Evolutionary conservation across 2,888 invertebrate species (phyloP).

Genomic region (Cistogaster globosa): DNA sequence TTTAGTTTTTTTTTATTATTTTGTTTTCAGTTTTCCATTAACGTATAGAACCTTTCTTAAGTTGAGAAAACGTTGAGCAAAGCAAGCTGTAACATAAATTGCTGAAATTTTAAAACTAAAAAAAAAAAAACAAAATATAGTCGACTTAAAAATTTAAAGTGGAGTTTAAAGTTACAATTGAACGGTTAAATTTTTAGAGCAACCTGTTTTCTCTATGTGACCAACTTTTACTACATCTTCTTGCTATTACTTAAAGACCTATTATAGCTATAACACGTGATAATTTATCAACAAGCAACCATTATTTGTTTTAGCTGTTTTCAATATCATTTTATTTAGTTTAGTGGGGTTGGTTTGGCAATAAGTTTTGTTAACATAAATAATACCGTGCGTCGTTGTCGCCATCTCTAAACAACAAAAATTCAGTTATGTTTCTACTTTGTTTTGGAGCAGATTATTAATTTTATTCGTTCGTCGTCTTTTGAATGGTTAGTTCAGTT

Average conservation of each 20-base stretch:
- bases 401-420: conserved; percentile 40
- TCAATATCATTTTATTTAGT: conserved; percentile 42
- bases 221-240: too few species aligned
- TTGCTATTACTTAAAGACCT: not conserved
- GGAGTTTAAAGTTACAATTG: too few species aligned
- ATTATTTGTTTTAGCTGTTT: conserved; percentile 46
- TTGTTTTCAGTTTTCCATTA: too few species aligned
- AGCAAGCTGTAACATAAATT: too few species aligned
- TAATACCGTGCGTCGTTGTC: conserved; percentile 27
- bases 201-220: too few species aligned
- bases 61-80: too few species aligned
- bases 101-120: too few species aligned
- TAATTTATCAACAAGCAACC: conserved; percentile 25
- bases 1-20: too few species aligned
- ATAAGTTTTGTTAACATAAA: conserved; percentile 51
- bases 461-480: conserved; percentile 29
- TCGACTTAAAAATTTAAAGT: too few species aligned
- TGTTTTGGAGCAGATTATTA: conserved; percentile 64
- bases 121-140: too few species aligned
- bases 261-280: conserved; percentile 29
- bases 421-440: conserved; percentile 74
- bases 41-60: too few species aligned
- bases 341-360: conserved; percentile 42
- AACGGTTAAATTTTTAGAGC: too few species aligned
- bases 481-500: conserved; percentile 55